Base-by-base conservation (phyloP, 2,113 vertebrate genomes). In the Calyptommatus sinebrachiatus region DNA sequence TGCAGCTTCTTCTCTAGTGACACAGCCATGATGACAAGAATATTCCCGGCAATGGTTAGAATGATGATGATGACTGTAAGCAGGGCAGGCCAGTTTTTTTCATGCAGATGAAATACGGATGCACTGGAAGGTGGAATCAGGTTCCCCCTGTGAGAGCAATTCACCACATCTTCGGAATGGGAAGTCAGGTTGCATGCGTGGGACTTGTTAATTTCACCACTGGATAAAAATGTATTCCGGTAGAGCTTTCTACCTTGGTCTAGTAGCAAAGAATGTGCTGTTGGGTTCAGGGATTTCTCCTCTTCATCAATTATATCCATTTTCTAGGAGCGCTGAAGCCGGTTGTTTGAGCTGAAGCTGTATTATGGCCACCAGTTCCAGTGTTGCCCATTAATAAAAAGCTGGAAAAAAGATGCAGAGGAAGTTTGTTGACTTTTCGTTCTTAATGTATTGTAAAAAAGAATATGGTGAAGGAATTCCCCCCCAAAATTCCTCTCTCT, bases 1-100 rank as follows among this genome's bases (percentile, higher is more conserved):
- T 99, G 98, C 86, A 99, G 96, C 89, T 98, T 98, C 92, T 98
- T 97, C 95, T 99, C 98, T 91, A 98, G 93, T 63, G 97, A 97
- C 60, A 99, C 98, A 28, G 98, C 97, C 95, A 99, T 94, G 91
- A 99, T 99, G 88, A 99, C 98, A 79, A 99, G 95, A 88, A 99
- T 97, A 94, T 99, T 99, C 28, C 98, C 98, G 88, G 95, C 96
- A 80, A 99, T 97, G 4, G 98, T 99, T 78, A 98, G 86, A 84
- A 96, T 92, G 24, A 99, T 97, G 72, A 96, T 96, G 29, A 94
- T 87, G 22, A 96, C 61, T 31, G 96, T 98, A 85, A 99, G 88
- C 86, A 99, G 84, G 53, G 97, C 97, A 0, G 96, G 94, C 98
- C 97, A 99, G 93, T 99, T 97, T 92, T 98, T 99, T 85, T 95